Base-by-base conservation (phyloP, 2,113 vertebrate genomes). In the Asarcornis scutulata region DNA sequence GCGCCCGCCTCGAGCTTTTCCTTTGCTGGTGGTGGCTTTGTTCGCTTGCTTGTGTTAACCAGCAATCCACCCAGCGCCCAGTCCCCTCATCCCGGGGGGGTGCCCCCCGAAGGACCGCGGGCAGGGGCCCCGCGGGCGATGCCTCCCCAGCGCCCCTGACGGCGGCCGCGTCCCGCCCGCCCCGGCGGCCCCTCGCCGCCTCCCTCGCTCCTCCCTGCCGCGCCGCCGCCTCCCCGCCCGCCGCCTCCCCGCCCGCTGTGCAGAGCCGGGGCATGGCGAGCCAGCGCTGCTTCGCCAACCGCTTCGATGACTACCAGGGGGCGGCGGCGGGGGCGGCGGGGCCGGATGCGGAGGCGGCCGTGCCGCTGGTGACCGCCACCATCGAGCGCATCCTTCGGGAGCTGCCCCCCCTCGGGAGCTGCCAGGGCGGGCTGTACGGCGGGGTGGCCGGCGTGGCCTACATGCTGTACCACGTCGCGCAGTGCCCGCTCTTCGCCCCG, bases 221-320 rank as follows among this genome's bases (percentile, higher is more conserved):
- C 48, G 66, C 42, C 46, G 23, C 84, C 78, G 56, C 74, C 84
- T 88, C 59, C 42, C 69, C 74, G 34, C 60, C 85, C 88, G 80
- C 74, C 26, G 88, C 66, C 76, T 58, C 23, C 75, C 76, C 89
- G 77, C 87, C 52, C 89, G 77, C 87, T 48, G 85, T 62, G 74
- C 77, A 80, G 88, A 91, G 92, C 79, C 55, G 76, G 77, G 42
- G 60, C 8, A 93, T 89, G 79, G 98, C 98, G 95, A 99, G 97
- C 98, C 97, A 96, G 86, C 98, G 98, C 91, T 98, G 98, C 97
- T 99, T 99, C 93, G 95, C 98, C 40, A 99, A 98, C 97, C 98
- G 97, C 96, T 99, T 98, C 97, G 98, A 98, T 81, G 98, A 99
- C 98, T 99, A 98, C 97, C 46, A 48, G 97, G 95, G 90, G 98